Evolutionary conservation across 1,140 invertebrate species (phyloP).

Genomic region (Musca domestica): DNA sequence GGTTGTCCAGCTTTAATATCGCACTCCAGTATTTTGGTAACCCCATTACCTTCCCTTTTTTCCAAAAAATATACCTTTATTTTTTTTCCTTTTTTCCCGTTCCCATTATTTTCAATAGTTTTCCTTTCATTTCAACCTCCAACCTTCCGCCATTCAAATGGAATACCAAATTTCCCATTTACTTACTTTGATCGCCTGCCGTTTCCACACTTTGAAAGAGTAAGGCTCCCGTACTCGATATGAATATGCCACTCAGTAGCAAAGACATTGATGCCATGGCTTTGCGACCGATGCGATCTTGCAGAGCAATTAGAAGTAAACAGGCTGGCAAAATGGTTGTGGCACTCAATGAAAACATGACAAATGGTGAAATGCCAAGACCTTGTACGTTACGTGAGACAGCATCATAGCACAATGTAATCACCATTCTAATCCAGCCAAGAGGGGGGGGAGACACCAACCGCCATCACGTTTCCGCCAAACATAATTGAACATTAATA

Average conservation of each 20-base stretch:
- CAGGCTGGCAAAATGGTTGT: conserved; percentile 59
- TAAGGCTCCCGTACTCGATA: conserved; percentile 35
- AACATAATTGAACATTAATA: conserved; percentile 12
- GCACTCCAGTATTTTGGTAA: too few relatives aligned
- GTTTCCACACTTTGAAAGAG: conserved; percentile 17
- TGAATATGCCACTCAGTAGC: conserved; percentile 56
- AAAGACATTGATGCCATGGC: conserved; percentile 56
- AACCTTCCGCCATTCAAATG: too few relatives aligned
- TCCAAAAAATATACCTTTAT: too few relatives aligned
- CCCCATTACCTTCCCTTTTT: too few relatives aligned
- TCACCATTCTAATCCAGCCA: conserved; percentile 54
- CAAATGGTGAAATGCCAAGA: conserved; percentile 56
- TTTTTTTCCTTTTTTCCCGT: too few relatives aligned
- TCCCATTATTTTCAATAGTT: too few relatives aligned
- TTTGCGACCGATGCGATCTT: conserved; percentile 59
- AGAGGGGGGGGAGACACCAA: not conserved
- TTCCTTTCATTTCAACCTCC: too few relatives aligned
- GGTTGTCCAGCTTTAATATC: too few relatives aligned
- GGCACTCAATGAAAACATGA: conserved; percentile 58
- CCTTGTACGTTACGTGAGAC: conserved; percentile 61
- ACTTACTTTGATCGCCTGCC: conserved; percentile 9
- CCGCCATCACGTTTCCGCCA: not conserved
- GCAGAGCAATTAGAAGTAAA: conserved; percentile 56
- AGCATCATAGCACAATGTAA: conserved; percentile 62
- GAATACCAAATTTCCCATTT: too few relatives aligned